Evolutionary conservation across 92 coral and sea anemone genomes (phyloP).

Genomic region (Paramuricea clavata): DNA sequence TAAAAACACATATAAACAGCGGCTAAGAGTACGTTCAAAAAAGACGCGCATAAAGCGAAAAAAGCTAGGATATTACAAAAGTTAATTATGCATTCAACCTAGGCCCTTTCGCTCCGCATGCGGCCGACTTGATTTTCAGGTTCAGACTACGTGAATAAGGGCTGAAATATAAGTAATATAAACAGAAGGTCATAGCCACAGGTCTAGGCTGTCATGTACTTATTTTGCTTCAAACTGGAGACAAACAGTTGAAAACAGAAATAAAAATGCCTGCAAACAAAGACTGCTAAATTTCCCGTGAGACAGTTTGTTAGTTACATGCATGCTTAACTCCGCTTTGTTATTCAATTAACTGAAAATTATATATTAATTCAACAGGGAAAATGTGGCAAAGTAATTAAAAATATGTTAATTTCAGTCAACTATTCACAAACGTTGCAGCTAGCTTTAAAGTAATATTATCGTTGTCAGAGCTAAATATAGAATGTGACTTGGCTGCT

Average conservation of each 20-base stretch:
- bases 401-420: neutral
- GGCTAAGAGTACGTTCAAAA: no score
- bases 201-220: no score
- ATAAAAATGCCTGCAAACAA: no score
- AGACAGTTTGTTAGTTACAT: neutral
- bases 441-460: neutral
- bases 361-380: neutral
- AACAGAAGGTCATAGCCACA: no score
- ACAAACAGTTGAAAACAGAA: neutral
- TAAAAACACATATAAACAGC: no score
- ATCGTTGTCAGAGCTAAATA: slow-evolving; percentile 6
- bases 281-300: neutral
- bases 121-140: no score
- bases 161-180: no score
- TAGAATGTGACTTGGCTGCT: neutral
- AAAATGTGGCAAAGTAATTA: slow-evolving; percentile 1
- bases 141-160: no score
- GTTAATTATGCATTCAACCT: no score
- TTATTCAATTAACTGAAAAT: slow-evolving; percentile 6
- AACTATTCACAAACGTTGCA: neutral
- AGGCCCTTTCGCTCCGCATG: no score
- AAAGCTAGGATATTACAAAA: no score
- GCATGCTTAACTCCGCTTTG: neutral
- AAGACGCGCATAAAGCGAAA: neutral
- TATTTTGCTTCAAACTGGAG: no score